phyloP scores from a whole-genome alignment of 2,113 vertebrate genomes.

The Panthera leo region DNA sequence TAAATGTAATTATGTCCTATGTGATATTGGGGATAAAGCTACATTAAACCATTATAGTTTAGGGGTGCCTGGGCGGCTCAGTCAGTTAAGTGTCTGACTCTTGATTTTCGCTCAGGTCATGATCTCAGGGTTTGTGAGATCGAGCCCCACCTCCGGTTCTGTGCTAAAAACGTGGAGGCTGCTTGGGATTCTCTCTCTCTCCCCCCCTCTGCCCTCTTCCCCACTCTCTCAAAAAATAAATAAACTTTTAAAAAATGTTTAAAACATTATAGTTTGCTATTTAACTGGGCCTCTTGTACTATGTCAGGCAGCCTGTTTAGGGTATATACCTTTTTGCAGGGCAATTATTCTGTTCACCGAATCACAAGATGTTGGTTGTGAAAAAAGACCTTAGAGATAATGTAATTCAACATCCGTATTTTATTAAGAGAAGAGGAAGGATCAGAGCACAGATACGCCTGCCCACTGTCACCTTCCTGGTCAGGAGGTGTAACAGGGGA shows the following conservation, averaged over 20 bases:
- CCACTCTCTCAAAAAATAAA: too few relatives aligned
- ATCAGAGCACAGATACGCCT: not conserved
- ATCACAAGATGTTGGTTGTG: not conserved
- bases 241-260: too few relatives aligned
- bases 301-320: not conserved
- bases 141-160: too few relatives aligned
- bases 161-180: too few relatives aligned
- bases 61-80: not conserved
- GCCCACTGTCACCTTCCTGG: not conserved
- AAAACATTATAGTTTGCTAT: not conserved
- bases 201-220: too few relatives aligned
- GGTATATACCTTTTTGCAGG: not conserved
- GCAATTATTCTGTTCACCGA: not conserved
- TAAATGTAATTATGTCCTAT: not conserved
- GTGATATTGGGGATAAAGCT: not conserved
- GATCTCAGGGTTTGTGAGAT: too few relatives aligned
- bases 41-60: not conserved
- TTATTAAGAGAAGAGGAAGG: not conserved
- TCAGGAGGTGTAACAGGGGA: not conserved
- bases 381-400: not conserved
- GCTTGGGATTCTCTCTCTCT: too few relatives aligned
- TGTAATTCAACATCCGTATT: not conserved
- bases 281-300: not conserved
- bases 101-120: too few relatives aligned
- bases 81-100: too few relatives aligned